Base-by-base conservation (phyloP, 2,113 vertebrate species). In the Lagopus muta region DNA sequence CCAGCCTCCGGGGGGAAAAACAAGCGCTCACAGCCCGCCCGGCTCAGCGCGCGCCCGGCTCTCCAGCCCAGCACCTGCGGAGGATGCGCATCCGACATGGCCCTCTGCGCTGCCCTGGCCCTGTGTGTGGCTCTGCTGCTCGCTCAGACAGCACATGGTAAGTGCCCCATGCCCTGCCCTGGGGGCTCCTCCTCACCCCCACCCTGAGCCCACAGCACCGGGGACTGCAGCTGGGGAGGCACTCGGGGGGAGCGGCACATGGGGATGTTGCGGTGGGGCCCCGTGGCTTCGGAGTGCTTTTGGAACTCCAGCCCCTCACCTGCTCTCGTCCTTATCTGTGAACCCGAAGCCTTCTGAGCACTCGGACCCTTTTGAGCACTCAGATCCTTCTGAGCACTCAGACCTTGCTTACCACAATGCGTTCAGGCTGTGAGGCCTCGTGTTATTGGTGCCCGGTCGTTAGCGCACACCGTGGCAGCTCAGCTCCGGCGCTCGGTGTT, bases 1-100 rank as follows among this genome's bases (percentile, higher is more conserved):
- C 95, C 96, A 43, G 27, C 94, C 95, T 27, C 79, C n/a, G 3
- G 91, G 65, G 96, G 94, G 52, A 91, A 96, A 96, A 96, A 78
- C 75, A 57, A 66, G 89, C 1, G 2, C 3, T 18, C 10, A n/a
- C 66, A 42, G 10, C 8, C 45, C 0, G 20, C 2, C 30, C 5
- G 14, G 38, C 90, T 90, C 38, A 92, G 88, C 45, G 9, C 50
- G 64, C 72, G 21, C 72, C 9, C 66, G 3, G 36, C 87, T 61
- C 65, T 0, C 61, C 81, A 3, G 83, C 80, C 40, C 60, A 1
- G n/a, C 1, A 4, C 45, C 34, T 28, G 0, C 64, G 3, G 94
- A 93, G 93, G 90, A 96, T 96, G 95, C 90, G 55, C 34, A 90
- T 76, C 10, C 1, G 14, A 16, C 76, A 95, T 96, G 96, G 90